Percentiles rank a stretch among this genome's conserved stretches.
Evolutionary conservation across 2,888 invertebrate species (phyloP).

Genomic region (Plebejus anna): DNA sequence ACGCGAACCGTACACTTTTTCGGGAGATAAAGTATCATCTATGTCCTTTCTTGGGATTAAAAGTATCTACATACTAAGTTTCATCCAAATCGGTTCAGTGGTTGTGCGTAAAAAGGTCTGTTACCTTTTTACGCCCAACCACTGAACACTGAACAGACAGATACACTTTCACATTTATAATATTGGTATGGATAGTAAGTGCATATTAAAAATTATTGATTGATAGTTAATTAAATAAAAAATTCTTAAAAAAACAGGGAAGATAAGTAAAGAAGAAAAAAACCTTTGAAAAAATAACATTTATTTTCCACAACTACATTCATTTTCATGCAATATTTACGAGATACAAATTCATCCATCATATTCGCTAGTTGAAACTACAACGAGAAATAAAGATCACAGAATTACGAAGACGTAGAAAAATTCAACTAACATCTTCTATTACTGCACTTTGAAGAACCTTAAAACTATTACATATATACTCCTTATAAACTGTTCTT

Average conservation of each 20-base stretch:
- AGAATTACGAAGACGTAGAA: conserved; percentile 70
- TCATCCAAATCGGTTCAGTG: too few species aligned
- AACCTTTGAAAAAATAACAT: conserved; percentile 67
- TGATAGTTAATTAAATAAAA: background rate
- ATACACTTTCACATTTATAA: too few species aligned
- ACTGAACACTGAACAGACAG: too few species aligned
- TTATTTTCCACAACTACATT: conserved; percentile 73
- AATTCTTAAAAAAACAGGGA: background rate
- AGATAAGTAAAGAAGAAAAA: conserved; percentile 35
- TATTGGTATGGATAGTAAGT: too few species aligned
- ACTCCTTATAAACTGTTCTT: conserved; percentile 57
- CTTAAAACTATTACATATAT: conserved; percentile 63
- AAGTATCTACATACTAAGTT: too few species aligned
- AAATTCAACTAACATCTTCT: conserved; percentile 64
- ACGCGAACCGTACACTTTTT: too few species aligned
- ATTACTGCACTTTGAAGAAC: conserved; percentile 63
- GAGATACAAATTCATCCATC: conserved; percentile 63
- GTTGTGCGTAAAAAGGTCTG: too few species aligned
- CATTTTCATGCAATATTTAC: conserved; percentile 74
- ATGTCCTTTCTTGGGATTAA: too few species aligned
- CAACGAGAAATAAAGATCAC: conserved; percentile 73
- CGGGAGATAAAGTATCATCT: too few species aligned
- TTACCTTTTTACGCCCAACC: too few species aligned
- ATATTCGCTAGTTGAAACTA: conserved; percentile 66
- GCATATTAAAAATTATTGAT: too few species aligned